Base-by-base conservation (phyloP, 2,888 invertebrate species). In the Drosophila merina region DNA sequence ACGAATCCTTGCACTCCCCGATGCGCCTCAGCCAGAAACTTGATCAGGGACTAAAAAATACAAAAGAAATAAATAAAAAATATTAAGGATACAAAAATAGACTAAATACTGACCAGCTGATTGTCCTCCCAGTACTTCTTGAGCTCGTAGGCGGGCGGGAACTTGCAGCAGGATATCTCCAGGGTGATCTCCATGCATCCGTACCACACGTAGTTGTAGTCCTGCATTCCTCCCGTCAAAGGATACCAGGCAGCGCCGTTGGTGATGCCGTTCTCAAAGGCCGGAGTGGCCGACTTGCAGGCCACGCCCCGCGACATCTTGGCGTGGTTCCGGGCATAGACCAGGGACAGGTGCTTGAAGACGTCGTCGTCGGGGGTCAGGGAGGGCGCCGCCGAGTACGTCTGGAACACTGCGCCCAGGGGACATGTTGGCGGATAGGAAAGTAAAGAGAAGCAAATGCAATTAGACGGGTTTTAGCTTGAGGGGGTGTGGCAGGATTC, bases 221-320 rank as follows among this genome's bases (percentile, higher is more conserved):
- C 98, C 80, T 92, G 91, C 92, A 92, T 89, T 52, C 90, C 91
- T 92, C 96, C 96, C 76, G 96, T 96, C 5, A 97, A 92, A 0
- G 97, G 96, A 91, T 97, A 98, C 97, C 97, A 98, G 58, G 96
- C 96, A 0, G 98, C 98, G 4, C 98, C 98, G 88, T 98, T 98
- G 2, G 97, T 98, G 78, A 98, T 98, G 8, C 98, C 98, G 90
- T 97, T 94, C 88, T 95, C 94, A 91, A 97, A 97, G 48, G 95
- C 94, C 5, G 95, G 95, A 49, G 94, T 93, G 7, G 95, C 95
- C 8, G 95, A 93, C 89, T 96, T 96, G 92, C 97, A 97, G 4
- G 96, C 95, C 4, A 96, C 94, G 6, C 97, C 97, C 36, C 95
- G 93, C 60, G 96, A 95, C 98, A 98, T 98, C 89, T 95, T 96